Evolutionary conservation across 2,888 invertebrate species (phyloP), one percentile per base, ranked within the genome.

Genomic region (Troides aeacus): DNA sequence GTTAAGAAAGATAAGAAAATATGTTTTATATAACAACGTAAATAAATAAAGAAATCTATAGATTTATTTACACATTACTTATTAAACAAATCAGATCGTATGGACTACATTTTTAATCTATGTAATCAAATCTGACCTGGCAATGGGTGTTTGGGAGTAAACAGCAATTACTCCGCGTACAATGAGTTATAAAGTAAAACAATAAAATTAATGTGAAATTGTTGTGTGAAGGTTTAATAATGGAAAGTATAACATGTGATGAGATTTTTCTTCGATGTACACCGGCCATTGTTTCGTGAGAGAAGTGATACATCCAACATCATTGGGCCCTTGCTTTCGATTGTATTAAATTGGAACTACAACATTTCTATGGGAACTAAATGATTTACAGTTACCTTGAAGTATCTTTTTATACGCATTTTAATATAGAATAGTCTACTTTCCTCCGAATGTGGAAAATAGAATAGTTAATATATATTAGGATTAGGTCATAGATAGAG

Each of bases 181-280:
- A 53, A 64, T 64, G 50, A n/a, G 46, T 15, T n/a, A 42, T 59
- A 58, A 59, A 59, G 46, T 64, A 30, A 64, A 64, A 69, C 64
- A 69, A 69, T 69, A 60, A 64, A 61, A 69, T 64, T 61, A 61
- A 69, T 46, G 69, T 61, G 69, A 69, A 66, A 7, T 66, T 39
- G 46, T 30, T 30, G 30, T 30, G 30, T 18, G 36, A 17, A 46
- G 42, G 58, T n/a, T 67, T 68, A 42, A 24, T 50, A 57, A 71
- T 74, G 67, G 73, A 75, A 75, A 74, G 75, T 67, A 21, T 70
- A 58, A 70, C 66, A 70, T 70, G 69, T 70, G 66, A 68, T 65
- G 65, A 23, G 62, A 68, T 62, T 63, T 36, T 67, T 46, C 50
- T 60, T 68, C 59, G 36, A 58, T 70, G 68, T 65, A 60, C 68